Conservation (phyloP, 1,140 invertebrate species). For the Drosophila orena region DNA sequence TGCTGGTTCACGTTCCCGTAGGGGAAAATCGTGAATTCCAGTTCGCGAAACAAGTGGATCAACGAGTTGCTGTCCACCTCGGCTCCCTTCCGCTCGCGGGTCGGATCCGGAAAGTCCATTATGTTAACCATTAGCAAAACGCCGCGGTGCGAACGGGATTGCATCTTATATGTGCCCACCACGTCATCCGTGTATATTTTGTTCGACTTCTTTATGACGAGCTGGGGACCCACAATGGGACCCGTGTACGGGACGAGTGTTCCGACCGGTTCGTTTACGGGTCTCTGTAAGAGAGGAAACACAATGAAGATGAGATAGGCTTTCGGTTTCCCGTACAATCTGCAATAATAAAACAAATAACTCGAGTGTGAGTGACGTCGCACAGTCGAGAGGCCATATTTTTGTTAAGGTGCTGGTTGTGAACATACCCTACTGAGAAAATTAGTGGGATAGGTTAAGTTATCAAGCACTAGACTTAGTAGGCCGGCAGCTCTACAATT, state of each 20-base stretch:
- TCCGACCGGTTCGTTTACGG: neutral
- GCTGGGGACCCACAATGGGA: slow-evolving; percentile 3
- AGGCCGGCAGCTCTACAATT: too few species aligned
- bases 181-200: slow-evolving; percentile 32
- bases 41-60: slow-evolving; percentile 85
- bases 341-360: too few species aligned
- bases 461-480: too few species aligned
- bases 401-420: neutral
- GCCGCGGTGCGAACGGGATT: slow-evolving; percentile 84
- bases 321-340: too few species aligned
- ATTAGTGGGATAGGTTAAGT: neutral
- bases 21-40: slow-evolving; percentile 86
- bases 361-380: too few species aligned
- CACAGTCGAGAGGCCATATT: neutral
- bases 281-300: neutral
- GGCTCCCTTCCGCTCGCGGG: slow-evolving; percentile 85
- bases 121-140: slow-evolving; percentile 87
- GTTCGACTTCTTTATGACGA: slow-evolving; percentile 26
- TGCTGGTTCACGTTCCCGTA: slow-evolving; percentile 84
- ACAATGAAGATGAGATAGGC: neutral
- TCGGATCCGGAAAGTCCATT: slow-evolving; percentile 83
- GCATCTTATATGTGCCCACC: slow-evolving; percentile 51
- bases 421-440: neutral
- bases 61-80: slow-evolving; percentile 86
- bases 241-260: slow-evolving; percentile 27